phyloP scores from a whole-genome alignment of 2,888 invertebrate genomes.

The Furcula furcula region DNA sequence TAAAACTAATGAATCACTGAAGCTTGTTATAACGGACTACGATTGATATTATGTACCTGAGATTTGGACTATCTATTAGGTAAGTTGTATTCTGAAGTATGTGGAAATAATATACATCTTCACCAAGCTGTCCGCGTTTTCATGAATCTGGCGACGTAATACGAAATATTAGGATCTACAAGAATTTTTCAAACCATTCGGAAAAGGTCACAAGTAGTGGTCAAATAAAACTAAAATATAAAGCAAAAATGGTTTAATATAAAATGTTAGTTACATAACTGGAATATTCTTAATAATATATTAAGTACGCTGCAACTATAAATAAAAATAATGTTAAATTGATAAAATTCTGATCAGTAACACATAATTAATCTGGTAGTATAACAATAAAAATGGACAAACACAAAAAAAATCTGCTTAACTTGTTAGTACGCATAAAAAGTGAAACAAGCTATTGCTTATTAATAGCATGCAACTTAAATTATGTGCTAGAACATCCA shows the following conservation, averaged over 20 bases:
- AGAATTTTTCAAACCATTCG: no score
- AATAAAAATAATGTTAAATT: constrained; percentile 9
- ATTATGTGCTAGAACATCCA: constrained; percentile 75
- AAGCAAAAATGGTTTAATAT: constrained; percentile 41
- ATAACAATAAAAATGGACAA: constrained; percentile 2
- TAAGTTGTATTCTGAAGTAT: no score
- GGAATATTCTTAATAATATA: constrained; percentile 20
- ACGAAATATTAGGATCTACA: no score
- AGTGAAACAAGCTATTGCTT: constrained; percentile 4
- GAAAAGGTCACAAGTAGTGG: constrained; percentile 4
- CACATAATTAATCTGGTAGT: background rate
- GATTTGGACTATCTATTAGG: no score
- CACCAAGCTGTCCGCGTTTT: no score
- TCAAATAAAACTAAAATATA: constrained; percentile 44
- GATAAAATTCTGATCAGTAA: constrained; percentile 7
- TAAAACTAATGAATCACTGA: no score
- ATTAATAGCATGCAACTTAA: constrained; percentile 7
- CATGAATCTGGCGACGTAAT: no score
- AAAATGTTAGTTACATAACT: constrained; percentile 46
- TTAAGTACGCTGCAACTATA: constrained; percentile 35
- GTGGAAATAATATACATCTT: no score
- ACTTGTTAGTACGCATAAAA: constrained; percentile 1
- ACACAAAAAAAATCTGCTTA: constrained; percentile 5
- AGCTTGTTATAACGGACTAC: no score
- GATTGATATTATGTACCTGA: no score